Evolutionary conservation across 2,888 invertebrate genomes (phyloP).

Genomic region (Ophraella communa): DNA sequence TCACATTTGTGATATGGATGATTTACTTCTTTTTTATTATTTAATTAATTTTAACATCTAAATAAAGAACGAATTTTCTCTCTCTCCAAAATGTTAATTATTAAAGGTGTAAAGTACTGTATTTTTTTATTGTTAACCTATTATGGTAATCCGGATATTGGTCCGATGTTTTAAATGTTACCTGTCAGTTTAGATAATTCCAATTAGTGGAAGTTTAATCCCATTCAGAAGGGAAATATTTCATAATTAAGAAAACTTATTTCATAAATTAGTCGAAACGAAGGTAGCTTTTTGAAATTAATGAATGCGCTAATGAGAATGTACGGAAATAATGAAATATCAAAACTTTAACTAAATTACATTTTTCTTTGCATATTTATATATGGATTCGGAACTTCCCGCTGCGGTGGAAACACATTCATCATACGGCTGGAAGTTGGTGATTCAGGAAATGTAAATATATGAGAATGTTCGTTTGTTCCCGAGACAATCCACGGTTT

Average conservation of each 20-base stretch:
- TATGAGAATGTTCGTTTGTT: constrained; percentile 41
- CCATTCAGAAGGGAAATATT: constrained; percentile 8
- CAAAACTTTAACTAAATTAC: constrained; percentile 26
- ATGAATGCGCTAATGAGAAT: constrained; percentile 25
- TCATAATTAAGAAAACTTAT: constrained; percentile 22
- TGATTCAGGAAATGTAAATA: constrained; percentile 45
- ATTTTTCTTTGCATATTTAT: constrained; percentile 31
- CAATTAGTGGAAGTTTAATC: not conserved
- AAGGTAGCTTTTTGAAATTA: constrained; percentile 5
- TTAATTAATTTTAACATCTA: no score
- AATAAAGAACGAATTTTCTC: no score
- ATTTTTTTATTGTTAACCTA: no score
- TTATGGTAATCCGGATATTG: not conserved
- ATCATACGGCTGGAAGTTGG: constrained; percentile 36
- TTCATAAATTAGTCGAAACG: constrained; percentile 24
- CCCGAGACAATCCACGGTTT: constrained; percentile 40
- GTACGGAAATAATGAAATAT: constrained; percentile 30
- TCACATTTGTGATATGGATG: no score
- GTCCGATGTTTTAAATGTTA: not conserved
- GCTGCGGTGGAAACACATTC: constrained; percentile 26
- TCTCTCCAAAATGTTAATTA: no score
- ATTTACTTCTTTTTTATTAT: no score
- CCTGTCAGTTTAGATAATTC: not conserved
- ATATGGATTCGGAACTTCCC: constrained; percentile 18
- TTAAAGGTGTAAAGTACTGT: no score